These are phyloP conservation scores for Astyanax mexicanus DNA, from an alignment of 2,797 vertebrate genomes.

Conservation along the genomic window DNA sequence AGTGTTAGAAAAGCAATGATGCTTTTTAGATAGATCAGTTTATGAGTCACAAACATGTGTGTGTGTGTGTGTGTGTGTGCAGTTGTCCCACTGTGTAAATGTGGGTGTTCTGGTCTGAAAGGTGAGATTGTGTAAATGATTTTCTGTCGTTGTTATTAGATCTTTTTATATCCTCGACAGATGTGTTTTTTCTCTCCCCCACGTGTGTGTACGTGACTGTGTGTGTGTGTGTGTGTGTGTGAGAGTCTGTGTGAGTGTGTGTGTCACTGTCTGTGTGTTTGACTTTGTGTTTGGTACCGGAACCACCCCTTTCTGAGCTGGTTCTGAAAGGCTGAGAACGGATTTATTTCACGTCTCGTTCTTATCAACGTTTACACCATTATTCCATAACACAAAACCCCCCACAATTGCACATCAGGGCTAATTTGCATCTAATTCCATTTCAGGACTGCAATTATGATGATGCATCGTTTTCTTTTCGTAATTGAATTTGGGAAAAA, in stretches of 20 bases:
- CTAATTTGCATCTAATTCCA: conserved; percentile 78
- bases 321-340: conserved; percentile 27
- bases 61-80: not conserved
- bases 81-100: not conserved
- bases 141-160: conserved; percentile 20
- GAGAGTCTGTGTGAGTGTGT: no score
- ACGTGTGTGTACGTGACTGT: not conserved
- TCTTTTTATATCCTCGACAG: conserved; percentile 19
- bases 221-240: no score
- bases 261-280: not conserved
- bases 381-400: conserved; percentile 71
- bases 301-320: not conserved
- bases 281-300: not conserved
- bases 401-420: conserved; percentile 68
- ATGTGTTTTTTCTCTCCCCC: conserved; percentile 1
- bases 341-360: conserved; percentile 65
- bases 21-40: not conserved
- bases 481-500: conserved; percentile 78
- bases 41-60: conserved; percentile 17
- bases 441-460: conserved; percentile 71
- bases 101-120: not conserved
- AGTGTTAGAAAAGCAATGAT: not conserved
- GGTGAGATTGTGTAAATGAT: conserved; percentile 20
- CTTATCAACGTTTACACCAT: conserved; percentile 71
- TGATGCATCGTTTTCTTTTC: conserved; percentile 72